A percentile compares a stretch with the other conserved stretches of the same genome.
These are phyloP conservation scores for Diorhabda carinulata DNA, from an alignment of 1,140 invertebrate genomes.

Conservation along the genomic window DNA sequence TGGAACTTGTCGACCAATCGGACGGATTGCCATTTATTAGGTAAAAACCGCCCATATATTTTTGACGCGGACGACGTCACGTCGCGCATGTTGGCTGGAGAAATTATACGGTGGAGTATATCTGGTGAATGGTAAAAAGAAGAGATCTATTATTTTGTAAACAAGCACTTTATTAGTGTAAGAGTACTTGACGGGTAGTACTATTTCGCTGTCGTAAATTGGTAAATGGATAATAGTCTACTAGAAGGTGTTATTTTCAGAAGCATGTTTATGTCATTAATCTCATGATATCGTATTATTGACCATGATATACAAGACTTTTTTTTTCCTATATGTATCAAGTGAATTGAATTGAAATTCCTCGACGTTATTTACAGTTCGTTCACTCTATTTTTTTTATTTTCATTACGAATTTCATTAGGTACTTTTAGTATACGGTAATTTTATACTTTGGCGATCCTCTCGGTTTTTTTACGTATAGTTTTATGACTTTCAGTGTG, in stretches of 20 bases:
- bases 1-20: conserved; percentile 35
- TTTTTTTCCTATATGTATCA: not conserved
- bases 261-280: conserved; percentile 32
- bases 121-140: conserved; percentile 26
- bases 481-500: too few species aligned
- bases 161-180: conserved; percentile 44
- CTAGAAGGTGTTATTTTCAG: conserved; percentile 41
- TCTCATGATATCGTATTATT: conserved; percentile 28
- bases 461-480: too few species aligned
- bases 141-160: conserved; percentile 44
- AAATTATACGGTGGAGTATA: conserved; percentile 35
- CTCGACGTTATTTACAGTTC: not conserved
- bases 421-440: too few species aligned
- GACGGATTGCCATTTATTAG: conserved; percentile 41
- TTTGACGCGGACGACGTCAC: conserved; percentile 20
- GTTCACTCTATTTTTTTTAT: not conserved
- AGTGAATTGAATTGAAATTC: not conserved
- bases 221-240: conserved; percentile 18
- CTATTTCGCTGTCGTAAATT: conserved; percentile 11
- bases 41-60: conserved; percentile 31
- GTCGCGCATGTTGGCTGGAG: conserved; percentile 32
- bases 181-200: conserved; percentile 30
- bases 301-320: conserved; percentile 21
- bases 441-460: too few species aligned
- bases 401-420: not conserved